Evolutionary conservation across 2,113 vertebrate genomes (phyloP).

Genomic region (Poeciliopsis prolifica): DNA sequence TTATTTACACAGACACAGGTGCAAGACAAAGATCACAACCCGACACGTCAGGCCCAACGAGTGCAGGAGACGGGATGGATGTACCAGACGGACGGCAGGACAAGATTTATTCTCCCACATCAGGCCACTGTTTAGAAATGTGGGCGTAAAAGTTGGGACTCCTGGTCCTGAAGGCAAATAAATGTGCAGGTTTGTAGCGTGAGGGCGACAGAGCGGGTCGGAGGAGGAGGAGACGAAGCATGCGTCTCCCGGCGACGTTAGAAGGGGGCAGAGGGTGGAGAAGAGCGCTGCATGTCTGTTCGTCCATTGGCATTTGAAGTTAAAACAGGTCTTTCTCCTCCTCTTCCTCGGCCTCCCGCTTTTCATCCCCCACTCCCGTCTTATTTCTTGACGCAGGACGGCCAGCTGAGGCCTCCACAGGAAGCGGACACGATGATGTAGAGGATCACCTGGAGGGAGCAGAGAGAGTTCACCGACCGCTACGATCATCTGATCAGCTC

Average conservation of each 20-base stretch:
- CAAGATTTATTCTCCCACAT: slow-evolving; percentile 50
- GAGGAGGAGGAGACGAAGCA: slow-evolving; percentile 27
- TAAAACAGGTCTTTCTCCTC: slow-evolving; percentile 32
- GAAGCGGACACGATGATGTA: slow-evolving; percentile 88
- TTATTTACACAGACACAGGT: slow-evolving; percentile 29
- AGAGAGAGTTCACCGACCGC: slow-evolving; percentile 13
- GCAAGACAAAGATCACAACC: slow-evolving; percentile 45
- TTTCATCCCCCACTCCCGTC: not conserved
- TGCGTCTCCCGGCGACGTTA: slow-evolving; percentile 32
- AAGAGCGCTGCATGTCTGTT: slow-evolving; percentile 46
- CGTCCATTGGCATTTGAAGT: slow-evolving; percentile 39
- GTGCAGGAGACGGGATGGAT: slow-evolving; percentile 45
- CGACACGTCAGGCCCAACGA: slow-evolving; percentile 51
- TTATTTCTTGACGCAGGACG: slow-evolving; percentile 86
- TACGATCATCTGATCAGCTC: not conserved
- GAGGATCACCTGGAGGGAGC: slow-evolving; percentile 84
- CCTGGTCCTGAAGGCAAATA: slow-evolving; percentile 62
- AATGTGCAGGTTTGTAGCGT: slow-evolving; percentile 48
- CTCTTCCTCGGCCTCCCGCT: slow-evolving; percentile 24
- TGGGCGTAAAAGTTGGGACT: slow-evolving; percentile 48
- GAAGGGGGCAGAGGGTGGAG: slow-evolving; percentile 8
- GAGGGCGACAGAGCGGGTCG: slow-evolving; percentile 1
- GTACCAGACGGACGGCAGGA: slow-evolving; percentile 38
- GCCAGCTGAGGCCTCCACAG: slow-evolving; percentile 91
- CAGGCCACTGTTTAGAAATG: slow-evolving; percentile 46